Percentiles rank a stretch among this genome's conserved stretches.
Conservation (phyloP, 2,888 invertebrate genomes). For the Syrista parreyssii region DNA sequence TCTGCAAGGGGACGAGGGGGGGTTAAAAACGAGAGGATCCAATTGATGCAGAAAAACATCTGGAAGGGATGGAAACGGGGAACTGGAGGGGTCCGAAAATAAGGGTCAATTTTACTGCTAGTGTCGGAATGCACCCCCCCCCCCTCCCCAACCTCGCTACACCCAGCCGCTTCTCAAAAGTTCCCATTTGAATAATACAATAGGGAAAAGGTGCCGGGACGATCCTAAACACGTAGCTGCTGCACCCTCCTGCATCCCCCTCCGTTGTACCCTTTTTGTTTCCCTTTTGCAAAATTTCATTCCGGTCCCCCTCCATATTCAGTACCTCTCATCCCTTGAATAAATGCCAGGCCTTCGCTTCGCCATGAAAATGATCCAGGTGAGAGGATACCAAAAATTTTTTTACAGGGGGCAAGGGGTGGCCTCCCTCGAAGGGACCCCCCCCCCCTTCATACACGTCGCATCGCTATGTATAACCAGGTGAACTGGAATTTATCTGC, state of each 20-base stretch:
- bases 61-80: not conserved
- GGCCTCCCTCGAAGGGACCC: not conserved
- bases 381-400: slow-evolving; percentile 20
- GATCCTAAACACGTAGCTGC: not conserved
- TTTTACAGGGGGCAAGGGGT: not conserved
- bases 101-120: not conserved
- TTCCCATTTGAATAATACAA: not conserved
- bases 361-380: slow-evolving; percentile 21
- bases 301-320: not conserved
- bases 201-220: not conserved
- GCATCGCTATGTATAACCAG: slow-evolving; percentile 3
- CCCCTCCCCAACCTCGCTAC: too few relatives aligned
- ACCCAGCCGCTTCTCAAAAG: not conserved
- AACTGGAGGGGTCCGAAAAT: not conserved
- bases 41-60: not conserved
- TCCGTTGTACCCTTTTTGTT: not conserved
- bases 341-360: not conserved
- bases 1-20: not conserved
- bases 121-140: not conserved
- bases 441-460: not conserved
- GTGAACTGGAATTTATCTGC: not conserved
- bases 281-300: not conserved
- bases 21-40: not conserved
- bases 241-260: not conserved
- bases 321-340: not conserved